Conservation (phyloP, 1,140 invertebrate genomes). For the Vollenhovia emeryi region DNA sequence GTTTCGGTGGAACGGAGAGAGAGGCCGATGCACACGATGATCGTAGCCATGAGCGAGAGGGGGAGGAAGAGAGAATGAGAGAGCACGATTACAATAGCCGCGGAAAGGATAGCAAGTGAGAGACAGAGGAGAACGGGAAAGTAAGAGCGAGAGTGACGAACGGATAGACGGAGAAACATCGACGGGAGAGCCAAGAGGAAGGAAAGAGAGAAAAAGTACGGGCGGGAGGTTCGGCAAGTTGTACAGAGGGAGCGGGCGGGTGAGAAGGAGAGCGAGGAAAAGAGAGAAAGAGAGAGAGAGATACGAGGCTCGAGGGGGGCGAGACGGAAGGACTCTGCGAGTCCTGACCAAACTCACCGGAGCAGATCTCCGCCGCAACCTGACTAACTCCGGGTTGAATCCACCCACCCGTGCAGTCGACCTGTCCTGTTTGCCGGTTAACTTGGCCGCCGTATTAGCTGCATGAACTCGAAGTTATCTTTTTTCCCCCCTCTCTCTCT, state of each 20-base stretch:
- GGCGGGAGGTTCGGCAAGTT: conserved; percentile 17
- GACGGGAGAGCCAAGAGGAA: neutral
- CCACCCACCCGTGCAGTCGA: conserved; percentile 68
- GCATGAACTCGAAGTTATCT: conserved; percentile 44
- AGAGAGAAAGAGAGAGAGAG: neutral
- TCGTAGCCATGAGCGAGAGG: neutral
- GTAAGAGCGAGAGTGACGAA: conserved; percentile 49
- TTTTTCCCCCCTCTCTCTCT: neutral
- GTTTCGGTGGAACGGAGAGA: conserved; percentile 28
- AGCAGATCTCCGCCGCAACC: conserved; percentile 69
- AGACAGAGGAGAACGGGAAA: conserved; percentile 14
- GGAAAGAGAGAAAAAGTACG: neutral
- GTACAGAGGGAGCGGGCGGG: neutral
- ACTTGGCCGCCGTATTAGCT: conserved; percentile 57
- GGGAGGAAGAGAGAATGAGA: conserved; percentile 15
- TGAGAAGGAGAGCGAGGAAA: neutral
- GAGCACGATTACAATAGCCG: conserved; percentile 20
- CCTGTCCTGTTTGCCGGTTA: conserved; percentile 64
- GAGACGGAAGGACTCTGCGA: conserved; percentile 47
- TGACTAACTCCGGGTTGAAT: conserved; percentile 64
- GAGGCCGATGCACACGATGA: conserved; percentile 23
- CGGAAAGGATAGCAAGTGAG: conserved; percentile 28
- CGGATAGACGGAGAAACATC: conserved; percentile 27
- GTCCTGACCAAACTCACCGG: conserved; percentile 63
- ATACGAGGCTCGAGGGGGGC: neutral